Evolutionary conservation across 2,888 invertebrate genomes (phyloP).

Genomic region (Melitaea athalia): DNA sequence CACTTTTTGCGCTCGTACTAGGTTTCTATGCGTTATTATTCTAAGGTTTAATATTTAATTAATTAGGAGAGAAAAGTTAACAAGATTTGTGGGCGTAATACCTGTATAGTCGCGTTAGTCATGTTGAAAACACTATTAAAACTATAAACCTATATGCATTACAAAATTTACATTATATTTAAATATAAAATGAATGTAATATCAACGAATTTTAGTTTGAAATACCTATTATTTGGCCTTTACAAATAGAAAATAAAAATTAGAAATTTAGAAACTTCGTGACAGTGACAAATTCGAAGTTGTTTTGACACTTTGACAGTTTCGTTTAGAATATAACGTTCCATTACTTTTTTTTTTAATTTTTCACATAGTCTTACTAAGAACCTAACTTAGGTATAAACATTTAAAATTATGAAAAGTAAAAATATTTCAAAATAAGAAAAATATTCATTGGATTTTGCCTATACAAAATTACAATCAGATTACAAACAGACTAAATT

Average conservation of each 20-base stretch:
- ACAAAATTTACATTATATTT: neutral
- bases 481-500: too few relatives aligned
- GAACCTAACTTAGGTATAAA: too few relatives aligned
- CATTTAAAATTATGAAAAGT: too few relatives aligned
- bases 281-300: neutral
- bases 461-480: too few relatives aligned
- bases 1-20: too few relatives aligned
- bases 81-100: conserved; percentile 40
- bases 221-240: neutral
- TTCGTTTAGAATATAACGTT: neutral
- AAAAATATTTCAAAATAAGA: too few relatives aligned
- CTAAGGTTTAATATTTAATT: too few relatives aligned
- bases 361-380: too few relatives aligned
- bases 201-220: neutral
- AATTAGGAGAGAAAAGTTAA: too few relatives aligned
- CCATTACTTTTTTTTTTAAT: too few relatives aligned
- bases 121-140: conserved; percentile 44
- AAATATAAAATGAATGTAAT: neutral
- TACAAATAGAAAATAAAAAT: neutral
- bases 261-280: neutral
- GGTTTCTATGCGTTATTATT: too few relatives aligned
- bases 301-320: neutral
- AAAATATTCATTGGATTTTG: too few relatives aligned
- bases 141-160: neutral
- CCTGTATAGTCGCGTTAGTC: conserved; percentile 78